Conservation (phyloP, 2,113 vertebrate species). For the Catharus fuscescens region DNA sequence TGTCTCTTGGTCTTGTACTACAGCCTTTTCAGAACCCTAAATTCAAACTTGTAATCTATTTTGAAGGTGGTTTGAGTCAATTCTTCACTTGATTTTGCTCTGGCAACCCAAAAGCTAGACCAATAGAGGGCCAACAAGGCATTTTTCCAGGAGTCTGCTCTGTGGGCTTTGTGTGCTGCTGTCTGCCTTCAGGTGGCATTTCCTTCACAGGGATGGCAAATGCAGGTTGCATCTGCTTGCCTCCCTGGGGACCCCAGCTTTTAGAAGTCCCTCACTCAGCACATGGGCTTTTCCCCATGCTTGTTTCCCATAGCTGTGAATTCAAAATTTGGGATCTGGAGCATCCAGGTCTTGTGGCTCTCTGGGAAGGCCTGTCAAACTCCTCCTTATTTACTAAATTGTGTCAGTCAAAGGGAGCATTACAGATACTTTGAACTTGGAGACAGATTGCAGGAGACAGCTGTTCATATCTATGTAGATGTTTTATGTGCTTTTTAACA, state of each 20-base stretch:
- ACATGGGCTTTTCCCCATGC: background rate
- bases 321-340: background rate
- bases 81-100: background rate
- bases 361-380: background rate
- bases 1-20: background rate
- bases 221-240: rapidly evolving
- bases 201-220: background rate
- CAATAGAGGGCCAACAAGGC: background rate
- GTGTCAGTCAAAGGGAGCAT: background rate
- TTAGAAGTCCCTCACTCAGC: background rate
- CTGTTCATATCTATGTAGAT: background rate
- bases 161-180: background rate
- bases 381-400: background rate
- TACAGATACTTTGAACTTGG: background rate
- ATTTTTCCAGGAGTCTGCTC: background rate
- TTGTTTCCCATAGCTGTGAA: background rate
- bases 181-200: background rate
- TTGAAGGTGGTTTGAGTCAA: background rate
- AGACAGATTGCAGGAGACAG: background rate
- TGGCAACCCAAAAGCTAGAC: background rate
- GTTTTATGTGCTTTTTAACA: constrained; percentile 11
- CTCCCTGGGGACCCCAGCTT: background rate
- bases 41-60: background rate
- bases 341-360: background rate
- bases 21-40: background rate